These are phyloP conservation scores for Cephus pygmeus DNA, from an alignment of 2,888 invertebrate species.

Conservation along the genomic window DNA sequence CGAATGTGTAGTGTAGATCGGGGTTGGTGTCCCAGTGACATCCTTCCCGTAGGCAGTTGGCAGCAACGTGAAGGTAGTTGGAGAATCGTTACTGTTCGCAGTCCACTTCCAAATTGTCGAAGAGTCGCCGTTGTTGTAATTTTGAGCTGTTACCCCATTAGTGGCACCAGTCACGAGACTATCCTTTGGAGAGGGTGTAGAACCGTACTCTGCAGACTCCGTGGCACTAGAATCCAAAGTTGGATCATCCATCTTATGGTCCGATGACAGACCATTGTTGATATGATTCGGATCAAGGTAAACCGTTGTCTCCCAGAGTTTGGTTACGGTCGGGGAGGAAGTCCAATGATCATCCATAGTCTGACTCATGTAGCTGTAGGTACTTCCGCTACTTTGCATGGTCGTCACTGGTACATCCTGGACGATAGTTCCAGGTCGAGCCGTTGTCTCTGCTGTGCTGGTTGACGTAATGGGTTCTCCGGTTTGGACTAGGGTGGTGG, in stretches of 20 bases:
- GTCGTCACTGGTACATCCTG: conserved; percentile 41
- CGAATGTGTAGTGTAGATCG: conserved; percentile 52
- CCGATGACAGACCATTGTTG: conserved; percentile 73
- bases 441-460: neutral
- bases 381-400: conserved; percentile 10
- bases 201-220: conserved; percentile 28
- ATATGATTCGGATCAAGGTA: conserved; percentile 78
- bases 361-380: conserved; percentile 2
- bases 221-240: conserved; percentile 54
- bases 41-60: conserved; percentile 45
- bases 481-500: conserved; percentile 16
- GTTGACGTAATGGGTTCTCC: conserved; percentile 21
- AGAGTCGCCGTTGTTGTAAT: conserved; percentile 46
- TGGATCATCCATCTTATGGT: conserved; percentile 54
- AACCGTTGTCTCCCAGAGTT: conserved; percentile 76
- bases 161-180: conserved; percentile 39
- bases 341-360: conserved; percentile 64
- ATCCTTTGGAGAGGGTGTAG: conserved; percentile 37
- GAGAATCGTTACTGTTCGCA: conserved; percentile 51
- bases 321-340: conserved; percentile 68
- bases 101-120: conserved; percentile 53
- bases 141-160: conserved; percentile 53
- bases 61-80: conserved; percentile 57
- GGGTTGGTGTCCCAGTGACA: conserved; percentile 50
- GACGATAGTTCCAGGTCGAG: conserved; percentile 21